Evolutionary conservation across 2,888 invertebrate species (phyloP).

Genomic region (Lysandra bellargus): DNA sequence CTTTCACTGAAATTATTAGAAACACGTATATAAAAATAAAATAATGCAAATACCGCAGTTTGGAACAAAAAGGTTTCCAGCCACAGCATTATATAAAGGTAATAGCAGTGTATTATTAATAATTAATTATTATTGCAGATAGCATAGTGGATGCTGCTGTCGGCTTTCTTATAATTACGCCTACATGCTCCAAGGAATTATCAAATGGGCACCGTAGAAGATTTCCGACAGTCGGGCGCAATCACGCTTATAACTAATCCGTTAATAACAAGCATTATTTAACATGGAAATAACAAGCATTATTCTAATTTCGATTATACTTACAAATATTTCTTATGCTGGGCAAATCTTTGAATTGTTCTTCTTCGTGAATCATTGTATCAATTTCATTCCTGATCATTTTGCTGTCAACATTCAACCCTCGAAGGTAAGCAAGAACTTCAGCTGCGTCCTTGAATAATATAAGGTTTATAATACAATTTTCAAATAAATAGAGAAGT

Average conservation of each 20-base stretch:
- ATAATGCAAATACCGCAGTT: background rate
- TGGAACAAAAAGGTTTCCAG: background rate
- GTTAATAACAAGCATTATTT: too few species aligned
- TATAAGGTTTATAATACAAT: background rate
- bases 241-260: too few species aligned
- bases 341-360: slow-evolving; percentile 27
- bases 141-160: too few species aligned
- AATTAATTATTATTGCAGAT: too few species aligned
- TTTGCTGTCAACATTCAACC: slow-evolving; percentile 50
- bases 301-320: background rate
- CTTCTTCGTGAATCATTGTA: slow-evolving; percentile 42
- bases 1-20: slow-evolving; percentile 49
- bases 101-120: too few species aligned
- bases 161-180: too few species aligned
- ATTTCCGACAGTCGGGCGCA: too few species aligned
- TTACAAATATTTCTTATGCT: slow-evolving; percentile 10
- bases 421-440: slow-evolving; percentile 52
- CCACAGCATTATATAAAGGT: too few species aligned
- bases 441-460: slow-evolving; percentile 37
- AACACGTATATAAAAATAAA: background rate
- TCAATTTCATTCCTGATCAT: slow-evolving; percentile 51
- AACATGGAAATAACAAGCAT: background rate
- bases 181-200: too few species aligned
- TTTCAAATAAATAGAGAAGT: background rate
- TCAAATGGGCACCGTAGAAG: too few species aligned